These are phyloP conservation scores for Cynoglossus semilaevis DNA, from an alignment of 2,113 vertebrate species.

Conservation along the genomic window DNA sequence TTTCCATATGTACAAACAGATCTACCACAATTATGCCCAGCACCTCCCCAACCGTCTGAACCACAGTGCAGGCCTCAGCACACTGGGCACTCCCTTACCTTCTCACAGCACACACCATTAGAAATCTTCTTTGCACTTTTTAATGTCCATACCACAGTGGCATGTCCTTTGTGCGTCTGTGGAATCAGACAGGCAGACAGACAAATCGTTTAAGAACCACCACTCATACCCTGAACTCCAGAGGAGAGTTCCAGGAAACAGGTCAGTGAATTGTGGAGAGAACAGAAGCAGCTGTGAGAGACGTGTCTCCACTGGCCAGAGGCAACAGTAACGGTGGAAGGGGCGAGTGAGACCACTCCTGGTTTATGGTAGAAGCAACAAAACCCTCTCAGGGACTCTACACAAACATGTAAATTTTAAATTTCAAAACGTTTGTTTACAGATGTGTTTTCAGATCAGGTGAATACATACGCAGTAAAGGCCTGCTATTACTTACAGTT, in stretches of 20 bases:
- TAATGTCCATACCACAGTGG: conserved; percentile 40
- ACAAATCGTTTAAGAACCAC: conserved; percentile 53
- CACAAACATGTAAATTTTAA: too few species aligned
- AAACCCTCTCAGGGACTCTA: neutral
- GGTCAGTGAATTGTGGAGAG: conserved; percentile 62
- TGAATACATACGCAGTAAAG: neutral
- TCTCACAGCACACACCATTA: conserved; percentile 26
- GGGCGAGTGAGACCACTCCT: conserved; percentile 21
- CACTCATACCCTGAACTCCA: conserved; percentile 68
- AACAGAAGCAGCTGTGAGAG: conserved; percentile 66
- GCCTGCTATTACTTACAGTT: neutral
- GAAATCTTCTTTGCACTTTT: conserved; percentile 38
- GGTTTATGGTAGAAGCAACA: conserved; percentile 20
- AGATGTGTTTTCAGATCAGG: neutral
- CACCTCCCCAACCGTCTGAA: conserved; percentile 31
- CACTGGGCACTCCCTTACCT: conserved; percentile 39
- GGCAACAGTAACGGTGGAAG: conserved; percentile 49
- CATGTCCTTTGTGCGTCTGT: conserved; percentile 42
- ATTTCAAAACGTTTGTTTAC: neutral
- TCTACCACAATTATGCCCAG: conserved; percentile 25
- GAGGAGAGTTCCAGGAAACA: conserved; percentile 61
- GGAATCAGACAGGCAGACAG: conserved; percentile 53
- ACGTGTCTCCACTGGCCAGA: conserved; percentile 62
- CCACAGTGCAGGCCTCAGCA: conserved; percentile 38
- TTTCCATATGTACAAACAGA: conserved; percentile 20